Evolutionary conservation across 2,113 vertebrate species (phyloP).

Genomic region (Callorhinus ursinus): DNA sequence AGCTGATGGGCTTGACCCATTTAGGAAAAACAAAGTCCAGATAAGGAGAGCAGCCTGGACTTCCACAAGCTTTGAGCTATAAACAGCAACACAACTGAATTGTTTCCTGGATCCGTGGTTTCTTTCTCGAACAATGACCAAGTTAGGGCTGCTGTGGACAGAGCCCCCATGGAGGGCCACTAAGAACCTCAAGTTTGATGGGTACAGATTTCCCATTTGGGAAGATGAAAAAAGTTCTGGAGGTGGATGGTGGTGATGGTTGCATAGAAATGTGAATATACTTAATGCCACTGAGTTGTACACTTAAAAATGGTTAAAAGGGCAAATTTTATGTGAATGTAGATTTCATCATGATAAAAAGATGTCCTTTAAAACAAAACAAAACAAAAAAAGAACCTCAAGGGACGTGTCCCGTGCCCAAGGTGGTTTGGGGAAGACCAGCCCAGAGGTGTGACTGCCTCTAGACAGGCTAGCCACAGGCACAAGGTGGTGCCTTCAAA

Average conservation of each 20-base stretch:
- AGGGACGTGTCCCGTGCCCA: neutral
- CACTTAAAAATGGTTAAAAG: neutral
- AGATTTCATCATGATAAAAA: neutral
- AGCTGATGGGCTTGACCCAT: too few relatives aligned
- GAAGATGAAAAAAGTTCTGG: neutral
- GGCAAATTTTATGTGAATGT: neutral
- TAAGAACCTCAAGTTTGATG: neutral
- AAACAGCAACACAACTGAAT: neutral
- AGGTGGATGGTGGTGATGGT: neutral
- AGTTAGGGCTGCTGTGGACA: accelerated
- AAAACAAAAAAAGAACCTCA: neutral
- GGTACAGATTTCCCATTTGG: neutral
- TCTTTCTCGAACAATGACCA: neutral
- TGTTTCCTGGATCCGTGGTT: neutral
- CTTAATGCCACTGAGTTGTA: neutral
- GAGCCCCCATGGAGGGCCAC: neutral
- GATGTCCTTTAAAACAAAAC: neutral
- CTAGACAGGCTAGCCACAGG: accelerated
- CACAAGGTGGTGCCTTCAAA: neutral
- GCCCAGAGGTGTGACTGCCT: neutral
- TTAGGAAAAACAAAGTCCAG: neutral
- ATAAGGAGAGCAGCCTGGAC: neutral
- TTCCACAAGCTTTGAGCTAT: neutral
- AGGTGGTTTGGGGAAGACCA: neutral
- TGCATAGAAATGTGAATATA: neutral